phyloP scores from a whole-genome alignment of 2,888 invertebrate species.

The Monochamus alternatus region DNA sequence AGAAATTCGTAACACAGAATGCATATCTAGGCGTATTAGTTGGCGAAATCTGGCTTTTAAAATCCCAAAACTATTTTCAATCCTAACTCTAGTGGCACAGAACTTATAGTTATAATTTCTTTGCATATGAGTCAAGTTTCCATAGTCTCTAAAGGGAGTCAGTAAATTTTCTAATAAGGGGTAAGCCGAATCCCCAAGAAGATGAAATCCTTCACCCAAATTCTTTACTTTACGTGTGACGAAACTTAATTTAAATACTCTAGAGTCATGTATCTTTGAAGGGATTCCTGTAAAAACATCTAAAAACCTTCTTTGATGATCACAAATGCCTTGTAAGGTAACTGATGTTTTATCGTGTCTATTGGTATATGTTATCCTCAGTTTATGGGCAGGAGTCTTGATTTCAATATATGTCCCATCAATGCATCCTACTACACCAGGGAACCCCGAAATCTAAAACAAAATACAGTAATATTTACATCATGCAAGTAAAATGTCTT shows the following conservation, averaged over 20 bases:
- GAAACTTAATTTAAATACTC: slow-evolving; percentile 55
- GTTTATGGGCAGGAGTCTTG: slow-evolving; percentile 59
- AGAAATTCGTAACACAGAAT: slow-evolving; percentile 42
- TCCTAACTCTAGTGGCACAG: slow-evolving; percentile 55
- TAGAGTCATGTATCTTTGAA: slow-evolving; percentile 60
- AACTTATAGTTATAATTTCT: slow-evolving; percentile 57
- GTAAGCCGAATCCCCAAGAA: slow-evolving; percentile 59
- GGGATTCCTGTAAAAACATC: slow-evolving; percentile 60
- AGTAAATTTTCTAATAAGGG: slow-evolving; percentile 51
- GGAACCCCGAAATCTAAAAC: slow-evolving; percentile 48
- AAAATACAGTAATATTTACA: background rate
- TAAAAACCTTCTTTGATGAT: slow-evolving; percentile 55
- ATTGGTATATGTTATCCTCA: slow-evolving; percentile 61
- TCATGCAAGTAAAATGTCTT: background rate
- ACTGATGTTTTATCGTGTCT: slow-evolving; percentile 56
- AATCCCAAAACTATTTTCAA: slow-evolving; percentile 63
- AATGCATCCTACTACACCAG: slow-evolving; percentile 51
- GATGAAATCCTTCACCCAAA: slow-evolving; percentile 52
- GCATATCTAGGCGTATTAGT: slow-evolving; percentile 38
- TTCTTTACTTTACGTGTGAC: slow-evolving; percentile 42
- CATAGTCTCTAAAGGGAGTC: slow-evolving; percentile 59
- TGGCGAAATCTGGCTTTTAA: slow-evolving; percentile 56
- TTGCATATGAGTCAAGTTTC: slow-evolving; percentile 54
- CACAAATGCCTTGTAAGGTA: slow-evolving; percentile 62
- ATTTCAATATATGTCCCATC: slow-evolving; percentile 55